These are phyloP conservation scores for Paedocypris sp. DNA, from an alignment of 2,113 vertebrate species.

Conservation along the genomic window DNA sequence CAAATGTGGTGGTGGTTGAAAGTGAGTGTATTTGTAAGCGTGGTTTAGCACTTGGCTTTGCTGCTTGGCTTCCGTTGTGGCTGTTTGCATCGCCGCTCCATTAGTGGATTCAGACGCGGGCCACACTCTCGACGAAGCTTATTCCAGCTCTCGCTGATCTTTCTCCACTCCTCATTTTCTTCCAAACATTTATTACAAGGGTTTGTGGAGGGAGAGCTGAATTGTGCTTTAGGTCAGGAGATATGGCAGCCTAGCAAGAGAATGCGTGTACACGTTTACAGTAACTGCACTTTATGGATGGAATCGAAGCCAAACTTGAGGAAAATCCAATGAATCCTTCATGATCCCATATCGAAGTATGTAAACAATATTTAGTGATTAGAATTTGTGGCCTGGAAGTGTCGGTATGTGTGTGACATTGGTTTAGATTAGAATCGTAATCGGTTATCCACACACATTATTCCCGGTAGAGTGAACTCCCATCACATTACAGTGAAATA, in stretches of 20 bases:
- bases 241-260: background rate
- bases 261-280: too few species aligned
- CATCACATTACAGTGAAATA: too few species aligned
- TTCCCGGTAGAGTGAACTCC: too few species aligned
- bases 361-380: too few species aligned
- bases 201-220: background rate
- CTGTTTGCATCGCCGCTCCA: background rate
- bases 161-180: conserved; percentile 1
- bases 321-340: too few species aligned
- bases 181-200: background rate
- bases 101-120: background rate
- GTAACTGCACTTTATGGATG: too few species aligned
- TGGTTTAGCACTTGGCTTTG: conserved; percentile 11
- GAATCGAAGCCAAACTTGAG: too few species aligned
- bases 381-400: too few species aligned
- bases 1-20: background rate
- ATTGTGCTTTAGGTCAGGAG: background rate
- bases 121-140: background rate
- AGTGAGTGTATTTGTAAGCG: background rate
- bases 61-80: conserved; percentile 1
- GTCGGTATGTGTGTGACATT: too few species aligned
- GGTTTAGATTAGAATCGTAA: too few species aligned
- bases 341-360: too few species aligned
- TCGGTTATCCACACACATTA: too few species aligned
- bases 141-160: background rate